phyloP scores from a whole-genome alignment of 2,888 invertebrate genomes.

The Alsophila aescularia region DNA sequence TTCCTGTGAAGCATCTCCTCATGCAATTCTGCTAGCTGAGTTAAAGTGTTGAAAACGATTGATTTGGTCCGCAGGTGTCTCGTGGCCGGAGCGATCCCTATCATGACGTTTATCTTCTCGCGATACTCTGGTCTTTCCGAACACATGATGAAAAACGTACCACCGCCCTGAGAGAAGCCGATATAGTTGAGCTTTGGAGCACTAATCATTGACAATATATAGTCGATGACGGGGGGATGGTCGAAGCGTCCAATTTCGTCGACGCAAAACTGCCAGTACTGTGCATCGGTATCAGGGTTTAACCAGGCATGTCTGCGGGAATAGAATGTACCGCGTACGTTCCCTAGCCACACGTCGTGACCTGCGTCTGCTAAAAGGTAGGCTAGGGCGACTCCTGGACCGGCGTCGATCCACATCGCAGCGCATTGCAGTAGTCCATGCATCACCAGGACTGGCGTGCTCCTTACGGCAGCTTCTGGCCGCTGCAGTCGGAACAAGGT shows the following conservation, averaged over 20 bases:
- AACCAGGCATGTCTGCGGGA: constrained; percentile 74
- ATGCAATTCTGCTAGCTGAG: constrained; percentile 33
- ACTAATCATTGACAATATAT: constrained; percentile 54
- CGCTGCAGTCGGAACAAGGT: constrained; percentile 55
- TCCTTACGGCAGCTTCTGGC: constrained; percentile 33
- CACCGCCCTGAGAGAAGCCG: constrained; percentile 91
- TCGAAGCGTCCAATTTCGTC: constrained; percentile 91
- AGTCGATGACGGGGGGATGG: constrained; percentile 86
- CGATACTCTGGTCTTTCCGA: constrained; percentile 86
- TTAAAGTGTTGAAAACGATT: constrained; percentile 38
- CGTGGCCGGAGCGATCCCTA: constrained; percentile 86
- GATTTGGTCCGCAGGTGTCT: constrained; percentile 72
- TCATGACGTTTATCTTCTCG: constrained; percentile 84
- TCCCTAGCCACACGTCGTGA: constrained; percentile 44
- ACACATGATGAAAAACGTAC: constrained; percentile 86
- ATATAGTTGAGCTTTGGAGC: constrained; percentile 69
- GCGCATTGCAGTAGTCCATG: constrained; percentile 66
- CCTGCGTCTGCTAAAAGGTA: constrained; percentile 46
- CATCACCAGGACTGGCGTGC: constrained; percentile 63
- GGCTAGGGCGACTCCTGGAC: constrained; percentile 48
- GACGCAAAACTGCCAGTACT: constrained; percentile 87
- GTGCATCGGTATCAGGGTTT: constrained; percentile 55
- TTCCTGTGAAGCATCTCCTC: constrained; percentile 33
- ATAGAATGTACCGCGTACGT: constrained; percentile 54
- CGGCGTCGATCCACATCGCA: constrained; percentile 61